Evolutionary conservation across 1,140 invertebrate genomes (phyloP), one percentile per base, ranked within the genome.

Genomic region (Ruditapes philippinarum): DNA sequence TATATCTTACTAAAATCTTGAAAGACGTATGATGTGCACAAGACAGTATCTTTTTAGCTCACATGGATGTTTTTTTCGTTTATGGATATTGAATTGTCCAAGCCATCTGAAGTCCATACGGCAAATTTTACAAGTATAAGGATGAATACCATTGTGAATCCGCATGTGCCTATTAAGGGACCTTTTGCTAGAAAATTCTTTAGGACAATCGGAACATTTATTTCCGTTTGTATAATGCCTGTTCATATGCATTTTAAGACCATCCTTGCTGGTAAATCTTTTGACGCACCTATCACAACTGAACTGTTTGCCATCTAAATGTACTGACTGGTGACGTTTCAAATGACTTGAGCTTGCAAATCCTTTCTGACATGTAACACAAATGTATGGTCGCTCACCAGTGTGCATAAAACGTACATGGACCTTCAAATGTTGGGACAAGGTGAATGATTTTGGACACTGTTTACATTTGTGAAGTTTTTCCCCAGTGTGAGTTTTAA

Each of bases 41-140:
- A 45, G 42, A 45, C 42, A 45, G 14, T 14, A 45, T 45, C 42
- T 45, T 5, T 45, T 14, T 14, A 45, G 5, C 42, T 45, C 42
- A 45, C 5, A 5, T 45, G 42, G 42, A 45, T 45, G 42, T 45
- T 45, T 45, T 14, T 45, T 45, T 45, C 42, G 42, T 45, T 45
- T 45, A 45, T 45, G 42, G 5, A 25, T 45, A n/a, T 42, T 76
- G 0, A 76, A 49, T 5, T 42, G 19, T 25, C 42, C 73, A 45
- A 9, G 38, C 40, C 22, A 25, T 76, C 19, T 49, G 45, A 76
- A 76, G 14, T n/a, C 22, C 22, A 25, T 38, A 0, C 38, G 33
- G 49, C 73, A 76, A 17, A 49, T 49, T 45, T 76, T 40, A 76
- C 73, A 76, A 25, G 31, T 25, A 68, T 22, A 80, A 12, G 33